Base-by-base conservation (phyloP, 2,888 invertebrate species). In the Chrysolina haemoptera region DNA sequence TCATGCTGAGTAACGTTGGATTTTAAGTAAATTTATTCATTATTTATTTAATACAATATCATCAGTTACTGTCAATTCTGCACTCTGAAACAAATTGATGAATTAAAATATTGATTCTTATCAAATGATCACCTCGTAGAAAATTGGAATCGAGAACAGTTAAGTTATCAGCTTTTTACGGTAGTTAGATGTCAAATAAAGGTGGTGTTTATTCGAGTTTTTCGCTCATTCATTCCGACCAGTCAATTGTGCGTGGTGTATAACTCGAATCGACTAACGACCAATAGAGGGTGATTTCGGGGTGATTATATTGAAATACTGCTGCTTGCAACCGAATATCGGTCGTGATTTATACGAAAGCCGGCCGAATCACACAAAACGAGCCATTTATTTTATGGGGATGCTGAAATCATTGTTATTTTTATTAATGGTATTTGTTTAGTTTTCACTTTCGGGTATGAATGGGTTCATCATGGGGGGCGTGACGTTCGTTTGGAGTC, bases 291-390 rank as follows among this genome's bases (percentile, higher is more conserved):
- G 76, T 76, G 76, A 78, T 78, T 78, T 75, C 65, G 72, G 79
- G 83, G 85, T 84, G 85, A 86, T 86, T 85, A 86, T 85, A 84
- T 85, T 85, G 85, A 85, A 86, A 85, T 86, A 85, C 82, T 85
- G 85, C 83, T 83, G 84, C 82, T 81, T 82, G 82, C 81, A 84
- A 82, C 82, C 79, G 77, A 81, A 83, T 82, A 82, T 82, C 81
- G 78, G 72, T 73, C 69, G 77, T 83, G 84, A 84, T 84, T 83
- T 84, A 83, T 82, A 79, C 71, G 75, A 79, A 78, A 81, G 82
- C 82, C 80, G 79, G 79, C 77, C 77, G 63, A 73, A 70, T 76
- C 82, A 76, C 80, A 80, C 80, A 79, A 82, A 84, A 82, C 78
- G 79, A 79, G 77, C 80, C 79, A 79, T 83, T 83, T 81, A 82